Base-by-base conservation (phyloP, 2,797 vertebrate genomes). In the Lithobates pipiens region DNA sequence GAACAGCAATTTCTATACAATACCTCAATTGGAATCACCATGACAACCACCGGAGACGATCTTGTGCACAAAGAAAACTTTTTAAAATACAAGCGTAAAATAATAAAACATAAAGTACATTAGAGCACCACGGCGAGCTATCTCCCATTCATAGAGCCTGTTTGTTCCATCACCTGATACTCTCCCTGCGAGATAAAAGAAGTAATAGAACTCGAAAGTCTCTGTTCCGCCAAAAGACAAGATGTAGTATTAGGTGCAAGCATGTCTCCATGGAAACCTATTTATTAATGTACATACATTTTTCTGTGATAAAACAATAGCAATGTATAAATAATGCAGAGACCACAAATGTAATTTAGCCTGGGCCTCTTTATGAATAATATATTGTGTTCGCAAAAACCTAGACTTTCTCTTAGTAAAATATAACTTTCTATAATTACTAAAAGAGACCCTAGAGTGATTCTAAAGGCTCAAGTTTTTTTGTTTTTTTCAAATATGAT, bases 71-170 rank as follows among this genome's bases (percentile, higher is more conserved):
- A 70, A 32, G 29, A 23, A 72, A 72, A 80, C 27, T 71, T 70
- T 39, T 71, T 46, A 39, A 72, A 61, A 50, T 16, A 54, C 10
- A 71, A 80, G 29, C 39, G 69, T 77, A 42, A 46, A 57, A 39
- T 80, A 54, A 70, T 71, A 80, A 80, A 50, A 42, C 44, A 44
- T 73, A 73, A 71, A 50, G 27, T 34, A 13, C 69, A 54, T 70
- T 25, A 80, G 44, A 23, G 29, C 44, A 0, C 10, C 54, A 23
- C 54, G 21, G 54, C 54, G 8, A 23, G 54, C 54, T 61, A 7
- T 61, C 54, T 61, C 54, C 23, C 21, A 61, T 61, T 61, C 54
- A 61, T 21, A 23, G 21, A 61, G 54, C 54, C 16, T 23, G 32
- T 71, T 71, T 36, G 18, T 71, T 71, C 69, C 36, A 36, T 39